Conservation (phyloP, 2,113 vertebrate genomes). For the Xenopus laevis region DNA sequence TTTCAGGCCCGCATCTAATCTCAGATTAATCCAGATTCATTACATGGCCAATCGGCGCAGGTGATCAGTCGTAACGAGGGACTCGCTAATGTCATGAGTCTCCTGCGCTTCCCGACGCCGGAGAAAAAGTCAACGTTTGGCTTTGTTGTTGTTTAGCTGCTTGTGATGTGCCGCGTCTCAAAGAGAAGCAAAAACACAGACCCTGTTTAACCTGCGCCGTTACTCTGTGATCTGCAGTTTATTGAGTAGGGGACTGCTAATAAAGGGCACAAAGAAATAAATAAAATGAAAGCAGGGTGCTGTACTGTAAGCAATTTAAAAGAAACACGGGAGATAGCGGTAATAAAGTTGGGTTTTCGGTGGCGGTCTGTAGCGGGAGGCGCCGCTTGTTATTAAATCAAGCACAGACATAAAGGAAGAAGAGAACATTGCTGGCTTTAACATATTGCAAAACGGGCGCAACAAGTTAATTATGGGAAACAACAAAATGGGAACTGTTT, state of each 20-base stretch:
- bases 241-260: neutral
- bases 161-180: neutral
- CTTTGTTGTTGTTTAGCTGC: neutral
- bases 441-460: neutral
- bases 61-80: slow-evolving; percentile 40
- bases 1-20: slow-evolving; percentile 22
- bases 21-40: slow-evolving; percentile 39
- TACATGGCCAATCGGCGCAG: slow-evolving; percentile 38
- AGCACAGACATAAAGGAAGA: neutral
- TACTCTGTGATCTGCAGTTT: neutral
- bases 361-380: neutral
- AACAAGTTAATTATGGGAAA: neutral
- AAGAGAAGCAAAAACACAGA: neutral
- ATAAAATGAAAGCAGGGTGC: neutral
- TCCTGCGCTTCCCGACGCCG: slow-evolving; percentile 6
- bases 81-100: slow-evolving; percentile 35
- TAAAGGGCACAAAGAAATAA: neutral
- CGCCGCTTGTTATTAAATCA: neutral
- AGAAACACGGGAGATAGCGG: neutral
- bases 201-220: neutral
- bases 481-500: neutral
- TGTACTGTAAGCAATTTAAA: neutral
- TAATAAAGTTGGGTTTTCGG: neutral
- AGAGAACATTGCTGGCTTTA: neutral
- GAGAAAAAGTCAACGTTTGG: neutral